phyloP scores from a whole-genome alignment of 2,113 vertebrate genomes.

The Hydrochoerus hydrochaeris region DNA sequence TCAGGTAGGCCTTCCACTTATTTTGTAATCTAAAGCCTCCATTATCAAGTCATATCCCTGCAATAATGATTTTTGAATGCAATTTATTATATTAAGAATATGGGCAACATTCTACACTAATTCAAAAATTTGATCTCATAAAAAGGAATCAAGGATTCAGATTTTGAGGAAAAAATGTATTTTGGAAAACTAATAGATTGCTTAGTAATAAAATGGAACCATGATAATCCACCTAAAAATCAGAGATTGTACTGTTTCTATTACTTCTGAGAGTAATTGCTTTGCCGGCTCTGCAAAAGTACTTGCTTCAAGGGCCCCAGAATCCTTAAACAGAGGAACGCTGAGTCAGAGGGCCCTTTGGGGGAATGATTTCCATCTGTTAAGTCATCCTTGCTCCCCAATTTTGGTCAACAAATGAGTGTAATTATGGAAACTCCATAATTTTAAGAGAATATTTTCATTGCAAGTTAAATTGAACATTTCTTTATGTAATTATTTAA shows the following conservation, averaged over 20 bases:
- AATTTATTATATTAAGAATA: not conserved
- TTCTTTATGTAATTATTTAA: conserved; percentile 12
- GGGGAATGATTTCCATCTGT: not conserved
- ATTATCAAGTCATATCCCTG: not conserved
- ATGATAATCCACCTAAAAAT: not conserved
- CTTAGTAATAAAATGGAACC: not conserved
- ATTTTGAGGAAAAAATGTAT: conserved; percentile 4
- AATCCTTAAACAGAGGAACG: not conserved
- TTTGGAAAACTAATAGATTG: conserved; percentile 8
- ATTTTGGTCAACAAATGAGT: not conserved
- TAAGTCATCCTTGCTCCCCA: not conserved
- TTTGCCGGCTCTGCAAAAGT: not conserved
- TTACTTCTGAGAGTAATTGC: not conserved
- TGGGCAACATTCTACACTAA: not conserved
- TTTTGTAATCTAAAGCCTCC: conserved; percentile 36
- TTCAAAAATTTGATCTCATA: not conserved
- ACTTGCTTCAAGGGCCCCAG: not conserved
- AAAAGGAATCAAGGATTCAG: conserved; percentile 7
- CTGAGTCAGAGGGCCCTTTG: not conserved
- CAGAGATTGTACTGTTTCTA: not conserved
- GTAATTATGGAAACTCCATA: not conserved
- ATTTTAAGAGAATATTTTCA: not conserved
- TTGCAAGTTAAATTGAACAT: not conserved
- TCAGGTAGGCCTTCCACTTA: not conserved
- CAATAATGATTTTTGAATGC: not conserved